Evolutionary conservation across 2,888 invertebrate genomes (phyloP).

Genomic region (Adelognathus sp.): DNA sequence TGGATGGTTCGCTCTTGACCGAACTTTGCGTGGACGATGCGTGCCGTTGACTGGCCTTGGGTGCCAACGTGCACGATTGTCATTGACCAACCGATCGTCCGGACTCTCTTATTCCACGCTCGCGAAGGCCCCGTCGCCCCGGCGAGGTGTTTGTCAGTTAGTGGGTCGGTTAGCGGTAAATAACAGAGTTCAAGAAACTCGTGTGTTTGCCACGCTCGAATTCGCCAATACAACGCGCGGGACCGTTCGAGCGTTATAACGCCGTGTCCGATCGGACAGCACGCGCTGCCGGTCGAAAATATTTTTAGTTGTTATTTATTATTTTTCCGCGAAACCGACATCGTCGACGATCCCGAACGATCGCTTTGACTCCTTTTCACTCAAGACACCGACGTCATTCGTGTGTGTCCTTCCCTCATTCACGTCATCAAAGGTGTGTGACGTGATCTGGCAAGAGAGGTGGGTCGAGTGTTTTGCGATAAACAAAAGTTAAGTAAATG

Average conservation of each 20-base stretch:
- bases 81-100: slow-evolving; percentile 47
- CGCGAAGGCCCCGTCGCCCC: slow-evolving; percentile 7
- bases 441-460: not conserved
- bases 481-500: not conserved
- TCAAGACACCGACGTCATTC: not conserved
- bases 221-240: slow-evolving; percentile 65
- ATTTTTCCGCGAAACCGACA: not conserved
- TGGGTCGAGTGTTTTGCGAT: not conserved
- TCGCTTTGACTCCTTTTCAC: not conserved
- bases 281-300: not conserved
- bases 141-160: slow-evolving; percentile 73
- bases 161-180: slow-evolving; percentile 80
- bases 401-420: not conserved
- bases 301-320: not conserved
- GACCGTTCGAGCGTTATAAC: slow-evolving; percentile 12
- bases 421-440: not conserved
- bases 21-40: slow-evolving; percentile 58
- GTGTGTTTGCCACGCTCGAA: slow-evolving; percentile 66
- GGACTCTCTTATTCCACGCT: slow-evolving; percentile 38
- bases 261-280: slow-evolving; percentile 3
- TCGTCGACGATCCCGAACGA: not conserved
- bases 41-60: slow-evolving; percentile 62
- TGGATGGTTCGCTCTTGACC: too few species aligned
- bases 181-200: slow-evolving; percentile 77
- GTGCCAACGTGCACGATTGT: slow-evolving; percentile 50